Conservation (phyloP, 2,797 vertebrate genomes). For the Microhierax caerulescens region DNA sequence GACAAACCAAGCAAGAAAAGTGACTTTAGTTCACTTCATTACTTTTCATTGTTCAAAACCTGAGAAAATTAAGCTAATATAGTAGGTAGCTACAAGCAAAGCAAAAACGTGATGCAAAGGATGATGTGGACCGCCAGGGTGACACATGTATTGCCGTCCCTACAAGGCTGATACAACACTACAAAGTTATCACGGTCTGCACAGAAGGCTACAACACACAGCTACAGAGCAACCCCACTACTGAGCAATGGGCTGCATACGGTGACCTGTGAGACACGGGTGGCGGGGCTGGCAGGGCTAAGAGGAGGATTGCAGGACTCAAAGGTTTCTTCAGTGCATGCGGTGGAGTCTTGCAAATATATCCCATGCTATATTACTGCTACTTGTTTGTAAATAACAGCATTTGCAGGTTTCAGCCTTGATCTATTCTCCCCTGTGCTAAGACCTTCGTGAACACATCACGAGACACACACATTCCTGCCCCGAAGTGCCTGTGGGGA, state of each 20-base stretch:
- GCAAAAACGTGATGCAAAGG: neutral
- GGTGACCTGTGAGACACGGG: accelerated
- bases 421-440: neutral
- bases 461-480: neutral
- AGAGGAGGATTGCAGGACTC: neutral
- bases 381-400: neutral
- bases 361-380: neutral
- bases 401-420: neutral
- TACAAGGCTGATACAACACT: neutral
- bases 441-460: neutral
- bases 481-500: neutral
- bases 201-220: neutral
- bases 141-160: neutral
- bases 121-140: neutral
- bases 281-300: neutral
- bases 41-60: neutral
- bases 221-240: neutral
- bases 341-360: neutral
- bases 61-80: neutral
- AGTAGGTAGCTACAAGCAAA: neutral
- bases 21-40: neutral
- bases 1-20: constrained; percentile 12
- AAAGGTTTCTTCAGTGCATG: neutral
- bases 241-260: neutral
- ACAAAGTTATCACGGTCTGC: neutral